Conservation (phyloP, 1,140 invertebrate species). For the Hypothenemus hampei region DNA sequence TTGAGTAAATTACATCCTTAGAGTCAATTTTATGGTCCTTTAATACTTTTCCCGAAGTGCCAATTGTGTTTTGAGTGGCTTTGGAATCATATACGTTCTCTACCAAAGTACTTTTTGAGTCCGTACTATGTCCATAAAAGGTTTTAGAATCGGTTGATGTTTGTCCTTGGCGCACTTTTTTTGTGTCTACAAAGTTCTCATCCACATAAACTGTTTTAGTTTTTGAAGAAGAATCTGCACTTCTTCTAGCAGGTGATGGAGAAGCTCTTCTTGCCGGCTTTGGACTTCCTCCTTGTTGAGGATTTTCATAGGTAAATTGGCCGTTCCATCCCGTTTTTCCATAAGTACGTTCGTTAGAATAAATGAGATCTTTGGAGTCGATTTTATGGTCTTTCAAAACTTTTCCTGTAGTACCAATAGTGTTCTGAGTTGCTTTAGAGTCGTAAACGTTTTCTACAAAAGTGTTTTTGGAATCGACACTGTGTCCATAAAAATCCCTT, state of each 20-base stretch:
- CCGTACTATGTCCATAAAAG: constrained; percentile 38
- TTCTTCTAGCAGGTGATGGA: constrained; percentile 13
- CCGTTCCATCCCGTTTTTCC: constrained; percentile 41
- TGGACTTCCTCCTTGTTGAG: constrained; percentile 1
- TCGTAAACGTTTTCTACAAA: constrained; percentile 38
- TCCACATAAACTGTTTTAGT: constrained; percentile 21
- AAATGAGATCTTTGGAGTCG: constrained; percentile 35
- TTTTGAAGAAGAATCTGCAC: constrained; percentile 9
- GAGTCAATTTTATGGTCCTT: constrained; percentile 34
- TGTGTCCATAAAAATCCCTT: constrained; percentile 39
- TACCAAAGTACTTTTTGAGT: constrained; percentile 33
- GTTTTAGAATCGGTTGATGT: constrained; percentile 33
- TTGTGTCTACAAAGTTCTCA: constrained; percentile 32
- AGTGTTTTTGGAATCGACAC: constrained; percentile 32
- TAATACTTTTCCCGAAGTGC: constrained; percentile 36
- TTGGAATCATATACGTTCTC: constrained; percentile 39
- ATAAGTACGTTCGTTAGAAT: constrained; percentile 37
- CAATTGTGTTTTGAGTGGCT: constrained; percentile 40
- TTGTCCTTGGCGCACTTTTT: constrained; percentile 32
- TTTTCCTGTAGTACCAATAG: constrained; percentile 38
- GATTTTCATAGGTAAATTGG: constrained; percentile 32
- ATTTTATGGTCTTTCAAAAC: constrained; percentile 33
- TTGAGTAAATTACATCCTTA: constrained; percentile 40
- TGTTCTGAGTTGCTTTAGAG: constrained; percentile 35
- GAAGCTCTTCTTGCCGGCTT: constrained; percentile 1